Percentiles rank a stretch among this genome's conserved stretches.
Conservation (phyloP, 2,797 vertebrate species). For the Miichthys miiuy region DNA sequence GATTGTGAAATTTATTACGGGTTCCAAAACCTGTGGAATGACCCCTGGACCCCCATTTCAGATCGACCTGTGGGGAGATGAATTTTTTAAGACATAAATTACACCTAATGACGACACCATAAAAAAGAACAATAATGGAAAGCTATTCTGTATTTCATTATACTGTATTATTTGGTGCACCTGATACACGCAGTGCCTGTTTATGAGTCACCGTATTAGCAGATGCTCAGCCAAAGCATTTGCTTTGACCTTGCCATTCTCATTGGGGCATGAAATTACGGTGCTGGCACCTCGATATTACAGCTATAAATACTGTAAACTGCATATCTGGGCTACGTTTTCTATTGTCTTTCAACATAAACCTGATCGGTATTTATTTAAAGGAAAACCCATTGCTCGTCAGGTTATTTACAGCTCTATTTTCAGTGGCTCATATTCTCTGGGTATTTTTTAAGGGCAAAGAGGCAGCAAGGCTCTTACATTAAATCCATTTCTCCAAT, state of each 20-base stretch:
- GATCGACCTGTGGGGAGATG: conserved; percentile 96
- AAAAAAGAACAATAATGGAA: conserved; percentile 99
- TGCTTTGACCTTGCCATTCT: conserved; percentile 99
- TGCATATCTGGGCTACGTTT: conserved; percentile 99
- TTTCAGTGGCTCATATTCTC: conserved; percentile 87
- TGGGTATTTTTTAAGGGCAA: conserved; percentile 85
- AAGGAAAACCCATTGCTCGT: conserved; percentile 99
- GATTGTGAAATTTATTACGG: conserved; percentile 82
- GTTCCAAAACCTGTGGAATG: conserved; percentile 95
- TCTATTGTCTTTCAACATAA: conserved; percentile 99
- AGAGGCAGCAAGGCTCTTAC: conserved; percentile 80
- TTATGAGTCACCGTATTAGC: conserved; percentile 99
- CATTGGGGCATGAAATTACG: conserved; percentile 99
- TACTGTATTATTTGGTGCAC: conserved; percentile 99
- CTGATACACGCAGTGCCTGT: conserved; percentile 99
- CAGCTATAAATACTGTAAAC: conserved; percentile 99
- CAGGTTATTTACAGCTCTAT: conserved; percentile 99
- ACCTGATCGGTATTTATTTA: conserved; percentile 99
- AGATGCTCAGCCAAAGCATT: conserved; percentile 99
- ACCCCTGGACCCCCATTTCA: conserved; percentile 97
- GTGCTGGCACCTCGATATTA: conserved; percentile 99
- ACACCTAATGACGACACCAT: conserved; percentile 99
- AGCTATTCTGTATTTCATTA: conserved; percentile 99
- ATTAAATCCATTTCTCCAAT: conserved; percentile 86
- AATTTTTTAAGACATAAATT: conserved; percentile 99